A percentile compares a stretch with the other conserved stretches of the same genome.
Conservation (phyloP, 2,113 vertebrate genomes). For the Epinephelus lanceolatus region DNA sequence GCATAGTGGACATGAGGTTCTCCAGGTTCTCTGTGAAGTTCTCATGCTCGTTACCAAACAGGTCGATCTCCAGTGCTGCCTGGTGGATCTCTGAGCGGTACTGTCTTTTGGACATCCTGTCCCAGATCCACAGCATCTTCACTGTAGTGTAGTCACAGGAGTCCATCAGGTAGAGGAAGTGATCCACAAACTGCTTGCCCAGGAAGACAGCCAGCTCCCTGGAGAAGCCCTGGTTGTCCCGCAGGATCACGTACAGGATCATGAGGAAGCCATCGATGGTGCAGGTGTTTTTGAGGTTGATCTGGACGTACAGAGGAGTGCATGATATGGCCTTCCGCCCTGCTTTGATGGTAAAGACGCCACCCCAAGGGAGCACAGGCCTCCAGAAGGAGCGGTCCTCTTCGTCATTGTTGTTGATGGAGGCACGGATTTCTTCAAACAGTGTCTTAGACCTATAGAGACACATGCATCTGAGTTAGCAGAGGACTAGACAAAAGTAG, state of each 20-base stretch:
- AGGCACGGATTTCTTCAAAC: constrained; percentile 93
- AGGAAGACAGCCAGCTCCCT: constrained; percentile 89
- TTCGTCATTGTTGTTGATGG: constrained; percentile 90
- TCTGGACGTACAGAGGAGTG: constrained; percentile 90
- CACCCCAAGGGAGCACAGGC: constrained; percentile 93
- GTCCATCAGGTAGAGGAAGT: constrained; percentile 93
- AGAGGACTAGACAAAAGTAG: background rate
- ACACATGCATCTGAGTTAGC: constrained; percentile 6
- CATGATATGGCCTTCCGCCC: constrained; percentile 91
- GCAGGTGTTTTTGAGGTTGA: constrained; percentile 92
- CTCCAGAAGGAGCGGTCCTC: constrained; percentile 92
- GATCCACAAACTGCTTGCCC: constrained; percentile 89
- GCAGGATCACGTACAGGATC: constrained; percentile 91
- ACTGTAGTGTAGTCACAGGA: constrained; percentile 92
- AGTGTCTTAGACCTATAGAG: constrained; percentile 89
- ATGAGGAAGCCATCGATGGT: constrained; percentile 94
- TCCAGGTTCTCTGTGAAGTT: constrained; percentile 93
- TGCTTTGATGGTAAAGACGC: constrained; percentile 90
- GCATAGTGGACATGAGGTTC: constrained; percentile 90
- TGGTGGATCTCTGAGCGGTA: constrained; percentile 89
- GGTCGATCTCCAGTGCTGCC: constrained; percentile 89
- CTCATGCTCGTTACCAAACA: constrained; percentile 92
- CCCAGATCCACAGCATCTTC: constrained; percentile 94
- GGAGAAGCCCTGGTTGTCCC: constrained; percentile 89
- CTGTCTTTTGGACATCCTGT: constrained; percentile 91